Base-by-base conservation (phyloP, 2,888 invertebrate genomes). In the Dromius quadrimaculatus region DNA sequence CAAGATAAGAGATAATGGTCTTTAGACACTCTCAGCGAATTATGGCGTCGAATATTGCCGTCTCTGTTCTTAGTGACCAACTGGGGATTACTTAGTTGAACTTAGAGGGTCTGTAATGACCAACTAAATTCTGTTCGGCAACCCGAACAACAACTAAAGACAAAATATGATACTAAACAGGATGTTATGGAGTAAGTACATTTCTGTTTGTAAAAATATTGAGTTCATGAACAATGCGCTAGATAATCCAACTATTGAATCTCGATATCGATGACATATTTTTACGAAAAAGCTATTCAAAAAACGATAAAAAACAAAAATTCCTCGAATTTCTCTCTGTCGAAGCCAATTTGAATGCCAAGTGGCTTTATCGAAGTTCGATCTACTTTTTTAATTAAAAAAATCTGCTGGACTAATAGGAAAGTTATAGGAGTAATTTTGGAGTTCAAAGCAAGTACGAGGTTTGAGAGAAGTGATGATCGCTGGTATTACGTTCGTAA, bases 21-120 rank as follows among this genome's bases (percentile, higher is more conserved):
- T 34, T 17, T 19, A 11, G 59, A 36, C 34, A 36, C 2, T 2
- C 36, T n/a, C 61, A 17, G 19, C 61, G 22, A 61, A 61, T 61
- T 61, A 61, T 61, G 61, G 17, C 28, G 19, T 36, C 22, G 47
- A 64, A 64, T 64, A 64, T 64, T 34, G 61, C 15, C 22, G 64
- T 36, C 38, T 50, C 11, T 20, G 38, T 20, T 22, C 11, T 22
- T 64, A 54, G 50, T 65, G 65, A 65, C 54, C 54, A 17, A 8
- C 65, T 6, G 6, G 65, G 65, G 65, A 65, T 50, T 36, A 54
- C 50, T 65, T 65, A 54, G 36, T 20, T 20, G 23, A 50, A 65
- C 65, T 65, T 65, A 23, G 50, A 19, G 34, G 54, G 13, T 34
- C 22, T 50, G 9, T 36, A 65, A 54, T 50, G 22, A 38, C 38